Evolutionary conservation across 2,797 vertebrate species (phyloP), one percentile per base, ranked within the genome.

Genomic region (Brachyrhaphis roseni): DNA sequence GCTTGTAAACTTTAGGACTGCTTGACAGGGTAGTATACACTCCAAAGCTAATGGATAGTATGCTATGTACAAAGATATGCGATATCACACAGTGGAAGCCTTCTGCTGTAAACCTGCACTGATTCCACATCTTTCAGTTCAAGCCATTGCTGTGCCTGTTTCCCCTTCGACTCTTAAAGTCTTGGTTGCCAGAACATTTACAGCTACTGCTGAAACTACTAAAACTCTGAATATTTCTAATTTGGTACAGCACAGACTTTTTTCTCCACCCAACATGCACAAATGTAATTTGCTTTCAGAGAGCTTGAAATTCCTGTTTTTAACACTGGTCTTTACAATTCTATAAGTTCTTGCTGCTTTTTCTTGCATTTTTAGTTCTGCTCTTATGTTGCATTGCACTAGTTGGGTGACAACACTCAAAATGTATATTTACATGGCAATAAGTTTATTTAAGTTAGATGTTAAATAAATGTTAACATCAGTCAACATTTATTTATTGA

Each of bases 1-100:
- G 80, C 87, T 79, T 80, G 89, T 88, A 90, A 91, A 92, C 87
- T 89, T 59, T 3, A 66, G 23, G 62, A 85, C 83, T 74, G 81
- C 81, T 88, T 90, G 76, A 78, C 39, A 78, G 78, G 81, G 80
- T 71, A 76, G 59, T 78, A 72, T 78, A 53, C 76, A 82, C 68
- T 23, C 62, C 2, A 49, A 45, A 84, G 57, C 74, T 49, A 43
- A 74, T 39, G 53, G 53, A 57, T 75, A 39, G 80, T 64, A 74
- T 74, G 62, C 72, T 57, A 75, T 41, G 73, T 78, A 64, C 83
- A 84, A 75, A 66, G 70, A 84, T 36, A 78, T 78, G 79, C 55
- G 82, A 13, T 76, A 59, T 80, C 53, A 66, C 78, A 82, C 75
- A 82, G 78, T 71, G 72, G 57, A 73, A 39, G 62, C 7, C 31